Percentiles rank a stretch among this genome's conserved stretches.
Evolutionary conservation across 2,797 vertebrate species (phyloP).

Genomic region (Pangasius mekongensis): DNA sequence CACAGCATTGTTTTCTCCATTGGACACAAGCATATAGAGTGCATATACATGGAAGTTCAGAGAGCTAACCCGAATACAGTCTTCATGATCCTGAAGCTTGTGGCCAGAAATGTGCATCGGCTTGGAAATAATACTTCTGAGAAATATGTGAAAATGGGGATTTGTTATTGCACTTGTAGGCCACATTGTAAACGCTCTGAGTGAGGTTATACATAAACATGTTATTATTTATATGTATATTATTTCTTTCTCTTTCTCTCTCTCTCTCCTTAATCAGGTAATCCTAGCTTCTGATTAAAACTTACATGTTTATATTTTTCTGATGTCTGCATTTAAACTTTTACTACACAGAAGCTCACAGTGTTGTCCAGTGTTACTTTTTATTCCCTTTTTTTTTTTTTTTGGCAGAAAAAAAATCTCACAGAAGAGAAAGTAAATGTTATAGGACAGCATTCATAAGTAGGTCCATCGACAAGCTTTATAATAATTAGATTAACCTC

Average conservation of each 20-base stretch:
- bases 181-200: background rate
- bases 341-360: background rate
- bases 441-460: background rate
- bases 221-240: no score
- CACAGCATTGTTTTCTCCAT: background rate
- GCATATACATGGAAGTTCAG: background rate
- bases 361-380: background rate
- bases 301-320: background rate
- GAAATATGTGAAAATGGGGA: background rate
- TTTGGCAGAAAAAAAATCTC: background rate
- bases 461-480: constrained; percentile 11
- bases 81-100: background rate
- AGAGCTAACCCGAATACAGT: background rate
- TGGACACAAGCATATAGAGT: background rate
- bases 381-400: background rate
- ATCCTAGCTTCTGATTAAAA: background rate
- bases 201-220: no score
- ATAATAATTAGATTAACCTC: constrained; percentile 30
- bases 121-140: background rate
- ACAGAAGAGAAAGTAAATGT: background rate
- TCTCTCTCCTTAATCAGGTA: background rate
- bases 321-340: background rate
- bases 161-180: background rate
- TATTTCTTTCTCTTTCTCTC: no score
- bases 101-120: background rate